phyloP scores from a whole-genome alignment of 1,140 invertebrate species.

The Notospermus geniculatus region DNA sequence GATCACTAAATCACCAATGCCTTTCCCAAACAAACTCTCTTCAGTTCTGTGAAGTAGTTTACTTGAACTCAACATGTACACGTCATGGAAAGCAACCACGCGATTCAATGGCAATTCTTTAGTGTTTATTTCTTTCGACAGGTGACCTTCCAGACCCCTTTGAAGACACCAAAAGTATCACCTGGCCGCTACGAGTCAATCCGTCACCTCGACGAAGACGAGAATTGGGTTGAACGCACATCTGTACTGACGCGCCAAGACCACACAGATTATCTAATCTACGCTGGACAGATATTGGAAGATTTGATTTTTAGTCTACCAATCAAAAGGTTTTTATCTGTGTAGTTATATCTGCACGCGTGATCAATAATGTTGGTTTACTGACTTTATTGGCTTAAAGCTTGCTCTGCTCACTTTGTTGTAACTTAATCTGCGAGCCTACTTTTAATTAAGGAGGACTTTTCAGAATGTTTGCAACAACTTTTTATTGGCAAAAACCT shows the following conservation, averaged over 20 bases:
- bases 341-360: background rate
- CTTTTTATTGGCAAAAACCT: too few relatives aligned
- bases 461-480: too few relatives aligned
- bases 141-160: background rate
- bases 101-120: background rate
- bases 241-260: conserved; percentile 3
- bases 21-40: too few relatives aligned
- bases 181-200: conserved; percentile 1
- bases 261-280: conserved; percentile 1
- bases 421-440: too few relatives aligned
- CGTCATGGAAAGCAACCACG: background rate
- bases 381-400: background rate
- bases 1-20: too few relatives aligned
- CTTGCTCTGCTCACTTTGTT: background rate
- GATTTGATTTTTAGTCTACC: background rate
- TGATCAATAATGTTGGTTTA: too few relatives aligned
- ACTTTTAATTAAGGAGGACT: too few relatives aligned
- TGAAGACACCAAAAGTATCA: background rate
- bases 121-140: too few relatives aligned
- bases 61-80: too few relatives aligned
- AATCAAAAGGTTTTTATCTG: background rate
- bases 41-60: too few relatives aligned
- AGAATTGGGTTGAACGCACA: conserved; percentile 10
- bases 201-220: conserved; percentile 7
- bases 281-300: background rate